Evolutionary conservation across 2,888 invertebrate species (phyloP), one percentile per base, ranked within the genome.

Genomic region (Cecidostiba fungosa): DNA sequence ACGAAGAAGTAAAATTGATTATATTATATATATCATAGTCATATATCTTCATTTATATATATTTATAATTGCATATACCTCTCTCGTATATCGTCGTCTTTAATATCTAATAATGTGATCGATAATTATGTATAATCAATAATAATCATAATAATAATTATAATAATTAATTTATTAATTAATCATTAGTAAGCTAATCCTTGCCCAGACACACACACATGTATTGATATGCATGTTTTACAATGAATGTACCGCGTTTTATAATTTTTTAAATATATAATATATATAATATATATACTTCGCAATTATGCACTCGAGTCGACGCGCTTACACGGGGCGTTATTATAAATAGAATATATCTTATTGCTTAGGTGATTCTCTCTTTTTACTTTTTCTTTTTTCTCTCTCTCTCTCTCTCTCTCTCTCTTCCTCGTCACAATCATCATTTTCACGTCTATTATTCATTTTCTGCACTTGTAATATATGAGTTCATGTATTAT

Each of bases 201-300:
- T 92, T 92, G 92, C 91, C 92, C 92, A 92, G 92, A 92, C 93
- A 91, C 92, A 92, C 92, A 92, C 92, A 90, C 90, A 92, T 89
- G 83, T 84, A 79, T 88, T 92, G 92, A 92, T 93, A 93, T 93
- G 93, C 91, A 92, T 92, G 92, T 92, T 91, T 92, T 90, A 90
- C 87, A 87, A 87, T 87, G 84, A 87, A 87, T 87, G 74, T 82
- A 87, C 82, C 86, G 86, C 86, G 74, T 79, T 85, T 87, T 87
- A 87, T 87, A 85, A 85, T 87, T 82, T 43, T 87, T 84, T 86
- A 70, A 82, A 85, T 84, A 85, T 87, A 87, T 86, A 87, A 86
- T 86, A 87, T 87, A 87, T 85, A 85, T 82, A 84, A 79, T 83
- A 87, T 87, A 87, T 87, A 84, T 87, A 82, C 87, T 84, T 87